These are phyloP conservation scores for Tinea trinotella DNA, from an alignment of 2,888 invertebrate genomes.

Conservation along the genomic window DNA sequence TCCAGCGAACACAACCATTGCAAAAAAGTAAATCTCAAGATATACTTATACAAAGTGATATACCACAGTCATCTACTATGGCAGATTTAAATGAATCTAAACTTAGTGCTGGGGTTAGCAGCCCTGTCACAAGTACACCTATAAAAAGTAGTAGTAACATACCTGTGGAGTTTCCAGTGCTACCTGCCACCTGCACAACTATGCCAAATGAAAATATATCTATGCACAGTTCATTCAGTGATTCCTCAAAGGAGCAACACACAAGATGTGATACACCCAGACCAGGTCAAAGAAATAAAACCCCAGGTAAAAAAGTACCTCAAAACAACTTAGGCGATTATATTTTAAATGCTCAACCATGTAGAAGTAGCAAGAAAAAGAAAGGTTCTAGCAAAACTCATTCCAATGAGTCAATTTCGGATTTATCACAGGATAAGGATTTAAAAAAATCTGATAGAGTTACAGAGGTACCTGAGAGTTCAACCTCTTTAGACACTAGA, in stretches of 20 bases:
- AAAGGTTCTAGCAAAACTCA: conserved; percentile 34
- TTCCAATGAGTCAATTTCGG: conserved; percentile 32
- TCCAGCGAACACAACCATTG: conserved; percentile 34
- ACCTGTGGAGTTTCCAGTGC: conserved; percentile 35
- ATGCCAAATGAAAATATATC: conserved; percentile 35
- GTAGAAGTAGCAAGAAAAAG: conserved; percentile 46
- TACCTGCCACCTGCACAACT: conserved; percentile 42
- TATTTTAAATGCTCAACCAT: conserved; percentile 35
- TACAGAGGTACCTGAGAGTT: conserved; percentile 48
- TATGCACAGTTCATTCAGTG: conserved; percentile 6
- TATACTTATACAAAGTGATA: conserved; percentile 29
- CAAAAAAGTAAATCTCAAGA: conserved; percentile 25
- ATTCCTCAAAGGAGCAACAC: conserved; percentile 22
- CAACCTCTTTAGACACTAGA: conserved; percentile 46
- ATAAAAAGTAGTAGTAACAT: conserved; percentile 45
- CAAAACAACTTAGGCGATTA: conserved; percentile 46
- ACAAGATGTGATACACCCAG: conserved; percentile 58
- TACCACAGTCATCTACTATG: conserved; percentile 35
- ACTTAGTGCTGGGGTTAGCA: conserved; percentile 40
- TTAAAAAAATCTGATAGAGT: conserved; percentile 54
- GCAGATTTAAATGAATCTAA: conserved; percentile 44
- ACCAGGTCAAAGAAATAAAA: conserved; percentile 31
- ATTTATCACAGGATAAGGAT: conserved; percentile 46
- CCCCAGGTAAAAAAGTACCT: conserved; percentile 46
- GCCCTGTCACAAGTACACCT: conserved; percentile 48